These are phyloP conservation scores for Aricia artaxerxes DNA, from an alignment of 2,888 invertebrate species.

Conservation along the genomic window DNA sequence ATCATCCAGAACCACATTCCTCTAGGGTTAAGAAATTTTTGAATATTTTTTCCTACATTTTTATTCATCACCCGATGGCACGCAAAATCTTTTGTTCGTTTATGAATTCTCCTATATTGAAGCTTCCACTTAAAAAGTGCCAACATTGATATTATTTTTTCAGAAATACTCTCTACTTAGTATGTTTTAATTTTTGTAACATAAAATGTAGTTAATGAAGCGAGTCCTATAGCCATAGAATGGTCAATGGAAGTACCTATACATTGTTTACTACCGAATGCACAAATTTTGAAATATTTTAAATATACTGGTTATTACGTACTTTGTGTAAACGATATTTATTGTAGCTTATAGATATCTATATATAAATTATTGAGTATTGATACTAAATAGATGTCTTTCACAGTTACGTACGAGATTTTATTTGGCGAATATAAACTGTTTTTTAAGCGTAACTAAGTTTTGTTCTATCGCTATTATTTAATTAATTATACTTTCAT, in stretches of 20 bases:
- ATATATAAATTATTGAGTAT: conserved; percentile 27
- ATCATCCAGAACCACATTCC: conserved; percentile 69
- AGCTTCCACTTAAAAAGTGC: conserved; percentile 7
- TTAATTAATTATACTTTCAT: too few species aligned
- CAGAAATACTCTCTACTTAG: background rate
- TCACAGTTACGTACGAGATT: conserved; percentile 33
- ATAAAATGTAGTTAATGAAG: background rate
- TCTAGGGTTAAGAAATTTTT: conserved; percentile 62
- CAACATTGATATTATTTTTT: background rate
- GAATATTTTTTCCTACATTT: conserved; percentile 42
- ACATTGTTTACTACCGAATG: conserved; percentile 27
- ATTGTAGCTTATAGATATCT: conserved; percentile 29
- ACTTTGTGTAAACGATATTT: conserved; percentile 32
- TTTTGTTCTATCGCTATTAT: background rate
- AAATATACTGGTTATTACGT: conserved; percentile 31
- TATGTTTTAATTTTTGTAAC: background rate
- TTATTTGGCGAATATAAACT: conserved; percentile 28
- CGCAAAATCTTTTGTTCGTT: background rate
- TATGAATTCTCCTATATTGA: conserved; percentile 6
- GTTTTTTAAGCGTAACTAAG: conserved; percentile 26
- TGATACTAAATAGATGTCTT: conserved; percentile 27
- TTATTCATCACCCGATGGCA: conserved; percentile 28
- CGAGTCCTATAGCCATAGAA: background rate
- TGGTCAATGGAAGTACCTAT: background rate
- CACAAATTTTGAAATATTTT: conserved; percentile 40